Percentiles rank a stretch among this genome's conserved stretches.
These are phyloP conservation scores for Aricia artaxerxes DNA, from an alignment of 2,888 invertebrate species.

Conservation along the genomic window DNA sequence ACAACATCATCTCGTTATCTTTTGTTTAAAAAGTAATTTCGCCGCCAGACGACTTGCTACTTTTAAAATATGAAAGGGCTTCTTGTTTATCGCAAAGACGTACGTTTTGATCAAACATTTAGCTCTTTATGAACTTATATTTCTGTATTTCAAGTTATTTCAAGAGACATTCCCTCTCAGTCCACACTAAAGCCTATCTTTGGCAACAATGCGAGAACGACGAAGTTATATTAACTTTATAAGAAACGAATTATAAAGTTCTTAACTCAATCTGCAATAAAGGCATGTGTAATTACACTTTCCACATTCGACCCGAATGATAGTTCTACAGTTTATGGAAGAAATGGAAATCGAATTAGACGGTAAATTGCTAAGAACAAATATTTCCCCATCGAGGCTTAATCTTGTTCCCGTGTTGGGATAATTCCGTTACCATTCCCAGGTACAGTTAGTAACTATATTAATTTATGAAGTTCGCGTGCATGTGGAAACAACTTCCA, in stretches of 20 bases:
- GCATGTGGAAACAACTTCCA: conserved; percentile 17
- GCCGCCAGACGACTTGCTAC: neutral
- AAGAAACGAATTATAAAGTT: conserved; percentile 16
- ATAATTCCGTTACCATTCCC: conserved; percentile 39
- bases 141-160: neutral
- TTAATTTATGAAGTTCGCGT: conserved; percentile 37
- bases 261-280: conserved; percentile 19
- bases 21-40: conserved; percentile 26
- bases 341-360: conserved; percentile 35
- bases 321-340: conserved; percentile 27
- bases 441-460: conserved; percentile 39
- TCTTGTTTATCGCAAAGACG: neutral
- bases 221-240: conserved; percentile 25
- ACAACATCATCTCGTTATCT: conserved; percentile 22
- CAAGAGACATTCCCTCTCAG: neutral
- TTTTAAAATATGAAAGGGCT: conserved; percentile 12
- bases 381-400: conserved; percentile 35
- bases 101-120: neutral
- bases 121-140: neutral
- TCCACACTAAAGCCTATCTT: neutral
- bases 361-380: conserved; percentile 37
- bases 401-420: conserved; percentile 35
- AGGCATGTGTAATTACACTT: conserved; percentile 17
- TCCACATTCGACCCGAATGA: conserved; percentile 27
- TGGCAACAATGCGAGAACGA: conserved; percentile 4